phyloP scores from a whole-genome alignment of 2,113 vertebrate genomes.

The Prunella himalayana region DNA sequence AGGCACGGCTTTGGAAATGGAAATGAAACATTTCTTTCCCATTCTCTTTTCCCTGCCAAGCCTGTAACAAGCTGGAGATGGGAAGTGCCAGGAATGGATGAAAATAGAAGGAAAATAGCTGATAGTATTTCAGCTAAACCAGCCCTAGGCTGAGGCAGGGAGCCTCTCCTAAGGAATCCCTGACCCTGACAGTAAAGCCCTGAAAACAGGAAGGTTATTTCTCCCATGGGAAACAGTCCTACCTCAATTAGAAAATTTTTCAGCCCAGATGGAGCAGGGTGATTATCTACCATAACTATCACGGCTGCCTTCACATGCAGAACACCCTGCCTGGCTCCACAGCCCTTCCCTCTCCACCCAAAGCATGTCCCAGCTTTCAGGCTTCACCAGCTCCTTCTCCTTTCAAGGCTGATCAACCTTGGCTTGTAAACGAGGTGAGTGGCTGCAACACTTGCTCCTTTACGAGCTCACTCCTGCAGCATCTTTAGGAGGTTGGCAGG shows the following conservation, averaged over 20 bases:
- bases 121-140: not conserved
- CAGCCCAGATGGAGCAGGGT: not conserved
- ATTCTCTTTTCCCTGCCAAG: not conserved
- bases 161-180: not conserved
- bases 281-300: not conserved
- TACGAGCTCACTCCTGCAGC: not conserved
- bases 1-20: not conserved
- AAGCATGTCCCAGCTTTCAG: not conserved
- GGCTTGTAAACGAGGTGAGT: not conserved
- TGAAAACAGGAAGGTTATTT: not conserved
- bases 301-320: not conserved
- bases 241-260: not conserved
- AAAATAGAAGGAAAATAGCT: not conserved
- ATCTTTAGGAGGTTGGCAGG: not conserved
- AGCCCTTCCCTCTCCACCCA: not conserved
- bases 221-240: not conserved
- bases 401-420: not conserved
- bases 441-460: not conserved
- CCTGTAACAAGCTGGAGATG: not conserved
- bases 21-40: not conserved
- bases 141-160: accelerated
- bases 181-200: not conserved
- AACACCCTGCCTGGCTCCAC: not conserved
- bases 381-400: not conserved
- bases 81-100: not conserved